A percentile compares a stretch with the other conserved stretches of the same genome.
Conservation (phyloP, 2,888 invertebrate species). For the Limnephilus rhombicus region DNA sequence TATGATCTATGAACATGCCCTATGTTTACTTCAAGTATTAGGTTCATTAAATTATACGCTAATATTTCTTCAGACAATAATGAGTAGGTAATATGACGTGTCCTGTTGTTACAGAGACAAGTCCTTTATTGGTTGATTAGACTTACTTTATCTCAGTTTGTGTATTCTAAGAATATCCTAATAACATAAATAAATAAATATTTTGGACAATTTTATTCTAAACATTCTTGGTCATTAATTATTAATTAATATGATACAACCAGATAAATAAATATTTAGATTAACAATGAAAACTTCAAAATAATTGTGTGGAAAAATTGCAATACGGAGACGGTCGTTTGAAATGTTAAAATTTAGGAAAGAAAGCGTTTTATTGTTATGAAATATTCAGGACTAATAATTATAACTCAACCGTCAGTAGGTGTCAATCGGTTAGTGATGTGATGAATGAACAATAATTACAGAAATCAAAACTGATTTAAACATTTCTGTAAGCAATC, state of each 20-base stretch:
- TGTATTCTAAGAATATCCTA: conserved; percentile 41
- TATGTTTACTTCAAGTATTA: conserved; percentile 48
- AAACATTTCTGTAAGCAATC: conserved; percentile 44
- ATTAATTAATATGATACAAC: conserved; percentile 30
- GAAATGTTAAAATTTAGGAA: conserved; percentile 5
- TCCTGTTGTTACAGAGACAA: conserved; percentile 22
- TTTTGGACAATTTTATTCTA: conserved; percentile 54
- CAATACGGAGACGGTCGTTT: background rate
- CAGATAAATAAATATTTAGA: background rate
- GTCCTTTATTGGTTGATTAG: conserved; percentile 26
- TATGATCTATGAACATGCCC: conserved; percentile 2
- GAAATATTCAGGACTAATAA: conserved; percentile 50
- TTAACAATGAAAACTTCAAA: conserved; percentile 19
- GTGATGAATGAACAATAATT: conserved; percentile 64
- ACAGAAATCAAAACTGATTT: conserved; percentile 48
- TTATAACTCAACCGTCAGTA: conserved; percentile 50
- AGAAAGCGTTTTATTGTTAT: conserved; percentile 50
- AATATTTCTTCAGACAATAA: conserved; percentile 66
- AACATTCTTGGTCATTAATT: conserved; percentile 36
- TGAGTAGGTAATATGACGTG: conserved; percentile 38
- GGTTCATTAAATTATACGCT: conserved; percentile 36
- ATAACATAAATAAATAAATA: conserved; percentile 39
- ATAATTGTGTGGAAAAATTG: background rate
- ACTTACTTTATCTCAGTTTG: background rate
- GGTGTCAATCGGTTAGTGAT: conserved; percentile 61